phyloP scores from a whole-genome alignment of 35 echinoderm and acorn worm species.

The Apostichopus japonicus region DNA sequence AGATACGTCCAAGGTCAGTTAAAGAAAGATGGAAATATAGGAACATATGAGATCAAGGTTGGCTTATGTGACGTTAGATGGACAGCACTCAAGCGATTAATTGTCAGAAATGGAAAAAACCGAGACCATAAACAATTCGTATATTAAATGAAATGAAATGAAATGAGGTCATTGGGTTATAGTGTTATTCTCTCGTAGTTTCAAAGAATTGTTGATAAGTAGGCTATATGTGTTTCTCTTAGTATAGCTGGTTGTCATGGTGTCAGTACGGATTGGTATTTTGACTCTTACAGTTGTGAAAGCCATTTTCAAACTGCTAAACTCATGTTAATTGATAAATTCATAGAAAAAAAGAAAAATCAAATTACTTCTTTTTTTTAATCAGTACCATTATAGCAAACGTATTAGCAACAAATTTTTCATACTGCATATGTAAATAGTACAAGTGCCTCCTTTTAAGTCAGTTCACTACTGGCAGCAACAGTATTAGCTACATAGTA shows the following conservation, averaged over 20 bases:
- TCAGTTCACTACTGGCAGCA: too few relatives aligned
- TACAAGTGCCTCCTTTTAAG: too few relatives aligned
- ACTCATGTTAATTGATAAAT: too few relatives aligned
- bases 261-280: neutral
- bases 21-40: neutral
- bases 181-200: neutral
- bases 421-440: too few relatives aligned
- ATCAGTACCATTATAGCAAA: too few relatives aligned
- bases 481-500: too few relatives aligned
- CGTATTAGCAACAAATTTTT: too few relatives aligned
- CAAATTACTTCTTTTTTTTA: too few relatives aligned
- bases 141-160: too few relatives aligned
- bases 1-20: neutral
- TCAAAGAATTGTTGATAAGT: too few relatives aligned
- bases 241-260: neutral
- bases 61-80: neutral
- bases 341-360: too few relatives aligned
- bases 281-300: neutral
- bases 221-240: neutral
- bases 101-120: neutral
- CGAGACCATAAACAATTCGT: neutral
- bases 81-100: conserved; percentile 17
- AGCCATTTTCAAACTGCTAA: too few relatives aligned
- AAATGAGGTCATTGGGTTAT: neutral
- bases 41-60: neutral